Evolutionary conservation across 2,797 vertebrate species (phyloP), one percentile per base, ranked within the genome.

Genomic region (Pipistrellus kuhlii): DNA sequence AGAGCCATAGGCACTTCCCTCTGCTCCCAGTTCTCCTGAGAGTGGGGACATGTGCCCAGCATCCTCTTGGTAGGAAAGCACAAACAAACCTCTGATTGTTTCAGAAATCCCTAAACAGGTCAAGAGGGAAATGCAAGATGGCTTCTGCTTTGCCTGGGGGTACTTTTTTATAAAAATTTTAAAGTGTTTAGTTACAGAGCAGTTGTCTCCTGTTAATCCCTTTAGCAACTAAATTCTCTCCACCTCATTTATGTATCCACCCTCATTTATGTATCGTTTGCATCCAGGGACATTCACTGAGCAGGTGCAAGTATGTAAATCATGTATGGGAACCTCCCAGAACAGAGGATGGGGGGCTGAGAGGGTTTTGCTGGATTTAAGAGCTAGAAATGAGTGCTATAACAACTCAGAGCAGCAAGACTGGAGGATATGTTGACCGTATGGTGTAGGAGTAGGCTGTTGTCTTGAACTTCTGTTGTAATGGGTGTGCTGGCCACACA

Each of bases 321-420:
- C 90, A 73, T 94, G 84, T 95, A 86, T 88, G 93, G 95, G 83
- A 92, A 75, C 46, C 53, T 73, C 5, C 85, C 30, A 25, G 87
- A 55, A 55, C 35, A 11, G 66, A 90, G n/a, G 25, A 48, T 44
- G 41, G 38, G 25, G 46, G 23, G 57, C 48, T 85, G 51, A 68
- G 32, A 80, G 72, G 25, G 12, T 88, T 71, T 84, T 53, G 10
- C 59, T 94, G 57, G 66, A 88, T 93, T 93, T 81, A 85, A 75
- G 83, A 88, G 55, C 38, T 82, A 64, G 66, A 62, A 81, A 18
- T 48, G 8, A n/a, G 25, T 41, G 25, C 30, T 73, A 1, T 46
- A 27, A 44, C 72, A 8, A 8, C 53, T 21, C 14, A 15, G 76
- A 92, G 57, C 83, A 46, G n/a, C 62, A 5, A 46, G 10, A n/a